Evolutionary conservation across 2,113 vertebrate species (phyloP).

Genomic region (Lagopus muta): DNA sequence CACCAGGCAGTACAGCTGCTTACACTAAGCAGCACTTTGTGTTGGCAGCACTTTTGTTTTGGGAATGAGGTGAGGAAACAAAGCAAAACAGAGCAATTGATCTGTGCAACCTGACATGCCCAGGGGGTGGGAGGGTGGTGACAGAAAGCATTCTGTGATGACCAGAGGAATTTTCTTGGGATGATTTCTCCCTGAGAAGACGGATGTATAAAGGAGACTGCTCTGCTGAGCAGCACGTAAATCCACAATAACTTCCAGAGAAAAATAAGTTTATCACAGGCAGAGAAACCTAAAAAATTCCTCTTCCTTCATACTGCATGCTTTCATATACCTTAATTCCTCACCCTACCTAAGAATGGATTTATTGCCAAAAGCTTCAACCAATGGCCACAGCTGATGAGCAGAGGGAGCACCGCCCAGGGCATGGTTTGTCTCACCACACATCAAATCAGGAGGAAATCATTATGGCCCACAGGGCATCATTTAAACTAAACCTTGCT

Average conservation of each 20-base stretch:
- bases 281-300: not conserved
- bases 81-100: not conserved
- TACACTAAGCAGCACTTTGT: conserved; percentile 20
- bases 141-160: not conserved
- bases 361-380: not conserved
- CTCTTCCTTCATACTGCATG: not conserved
- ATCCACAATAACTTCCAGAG: not conserved
- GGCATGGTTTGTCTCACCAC: not conserved
- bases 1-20: conserved; percentile 28
- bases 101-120: not conserved
- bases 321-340: not conserved
- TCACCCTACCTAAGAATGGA: not conserved
- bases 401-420: not conserved
- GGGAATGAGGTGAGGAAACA: conserved; percentile 33
- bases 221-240: not conserved
- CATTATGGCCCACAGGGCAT: not conserved
- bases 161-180: not conserved
- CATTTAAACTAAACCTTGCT: not conserved
- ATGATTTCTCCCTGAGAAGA: not conserved
- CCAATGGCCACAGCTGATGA: not conserved
- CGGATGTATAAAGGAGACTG: not conserved
- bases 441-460: not conserved
- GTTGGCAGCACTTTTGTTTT: conserved; percentile 39
- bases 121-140: not conserved
- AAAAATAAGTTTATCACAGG: not conserved